phyloP scores from a whole-genome alignment of 2,797 vertebrate genomes.

The Nyctalus aviator region DNA sequence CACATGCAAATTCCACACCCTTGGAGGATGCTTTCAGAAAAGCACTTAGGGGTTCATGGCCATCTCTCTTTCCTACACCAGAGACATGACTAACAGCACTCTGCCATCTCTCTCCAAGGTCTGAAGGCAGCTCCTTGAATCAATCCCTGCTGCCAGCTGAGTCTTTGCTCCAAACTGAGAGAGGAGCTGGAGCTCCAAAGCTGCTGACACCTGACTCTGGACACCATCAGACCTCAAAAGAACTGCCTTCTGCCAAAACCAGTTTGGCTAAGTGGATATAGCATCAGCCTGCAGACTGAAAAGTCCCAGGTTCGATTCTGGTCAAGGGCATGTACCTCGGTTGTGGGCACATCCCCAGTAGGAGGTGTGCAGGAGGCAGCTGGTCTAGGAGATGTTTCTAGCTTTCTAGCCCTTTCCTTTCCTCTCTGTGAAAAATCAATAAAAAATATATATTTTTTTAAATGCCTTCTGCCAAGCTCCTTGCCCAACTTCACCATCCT shows the following conservation, averaged over 20 bases:
- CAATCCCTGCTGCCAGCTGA: neutral
- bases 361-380: no score
- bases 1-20: neutral
- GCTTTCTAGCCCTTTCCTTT: no score
- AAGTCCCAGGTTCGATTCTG: no score
- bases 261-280: no score
- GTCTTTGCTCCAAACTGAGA: neutral
- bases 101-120: neutral
- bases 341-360: no score
- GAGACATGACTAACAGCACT: neutral
- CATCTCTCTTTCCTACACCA: neutral
- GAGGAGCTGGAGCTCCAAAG: neutral
- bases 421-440: no score
- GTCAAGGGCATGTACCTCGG: no score
- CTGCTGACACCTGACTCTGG: neutral
- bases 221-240: neutral
- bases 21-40: neutral
- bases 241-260: neutral
- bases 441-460: no score
- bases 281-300: no score
- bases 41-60: neutral
- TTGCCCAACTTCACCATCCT: neutral
- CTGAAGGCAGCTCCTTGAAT: neutral
- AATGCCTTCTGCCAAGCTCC: neutral
- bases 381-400: no score